Evolutionary conservation across 2,888 invertebrate species (phyloP).

Genomic region (Flexamia atlantica): DNA sequence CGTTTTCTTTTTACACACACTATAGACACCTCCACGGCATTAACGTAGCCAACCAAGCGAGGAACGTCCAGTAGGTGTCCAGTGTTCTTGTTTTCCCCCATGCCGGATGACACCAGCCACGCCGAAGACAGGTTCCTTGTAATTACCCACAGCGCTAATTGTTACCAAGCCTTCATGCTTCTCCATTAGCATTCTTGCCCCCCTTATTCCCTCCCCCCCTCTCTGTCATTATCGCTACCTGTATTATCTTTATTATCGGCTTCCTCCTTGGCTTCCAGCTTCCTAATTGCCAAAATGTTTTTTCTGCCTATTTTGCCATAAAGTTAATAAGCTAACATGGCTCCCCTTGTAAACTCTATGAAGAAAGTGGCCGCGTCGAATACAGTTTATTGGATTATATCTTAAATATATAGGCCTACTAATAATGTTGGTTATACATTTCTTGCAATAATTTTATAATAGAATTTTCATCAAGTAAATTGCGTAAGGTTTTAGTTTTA

Average conservation of each 20-base stretch:
- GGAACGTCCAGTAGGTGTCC: not conserved
- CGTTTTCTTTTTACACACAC: not conserved
- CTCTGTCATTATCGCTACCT: conserved; percentile 23
- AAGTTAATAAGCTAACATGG: not conserved
- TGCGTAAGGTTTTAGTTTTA: too few species aligned
- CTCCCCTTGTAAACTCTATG: not conserved
- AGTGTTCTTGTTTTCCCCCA: conserved; percentile 12
- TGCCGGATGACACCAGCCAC: conserved; percentile 27
- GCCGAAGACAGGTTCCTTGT: conserved; percentile 38
- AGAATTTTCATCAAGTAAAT: too few species aligned
- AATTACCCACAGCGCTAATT: conserved; percentile 34
- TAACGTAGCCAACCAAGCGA: not conserved
- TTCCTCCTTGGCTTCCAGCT: conserved; percentile 6
- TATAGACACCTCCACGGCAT: not conserved
- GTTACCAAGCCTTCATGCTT: conserved; percentile 31
- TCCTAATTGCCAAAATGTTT: conserved; percentile 30
- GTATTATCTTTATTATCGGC: conserved; percentile 47
- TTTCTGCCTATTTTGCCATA: conserved; percentile 18
- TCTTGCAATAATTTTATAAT: too few species aligned
- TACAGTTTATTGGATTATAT: too few species aligned
- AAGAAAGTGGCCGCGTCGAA: not conserved
- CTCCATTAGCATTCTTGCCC: conserved; percentile 43
- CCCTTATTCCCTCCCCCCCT: not conserved
- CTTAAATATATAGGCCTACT: too few species aligned
- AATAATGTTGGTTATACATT: too few species aligned